phyloP scores from a whole-genome alignment of 2,888 invertebrate species.

The Emmelina monodactyla region DNA sequence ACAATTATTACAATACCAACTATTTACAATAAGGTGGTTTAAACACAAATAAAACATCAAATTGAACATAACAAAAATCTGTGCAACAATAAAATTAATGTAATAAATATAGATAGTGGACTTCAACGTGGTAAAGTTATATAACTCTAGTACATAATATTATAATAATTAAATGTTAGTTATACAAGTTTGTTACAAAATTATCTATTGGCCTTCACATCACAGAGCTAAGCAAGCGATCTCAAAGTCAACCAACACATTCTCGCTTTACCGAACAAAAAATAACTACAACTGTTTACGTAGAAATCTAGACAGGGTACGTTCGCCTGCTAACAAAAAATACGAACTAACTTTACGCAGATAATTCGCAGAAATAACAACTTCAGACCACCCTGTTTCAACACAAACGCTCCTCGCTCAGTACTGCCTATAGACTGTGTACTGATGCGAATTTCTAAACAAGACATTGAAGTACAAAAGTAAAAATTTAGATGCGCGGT shows the following conservation, averaged over 20 bases:
- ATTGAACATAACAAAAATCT: conserved; percentile 61
- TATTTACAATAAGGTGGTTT: conserved; percentile 60
- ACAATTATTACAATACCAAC: conserved; percentile 45
- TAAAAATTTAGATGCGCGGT: conserved; percentile 21
- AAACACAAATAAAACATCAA: conserved; percentile 61
- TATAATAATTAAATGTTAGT: conserved; percentile 41
- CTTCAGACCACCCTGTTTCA: too few relatives aligned
- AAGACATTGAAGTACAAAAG: conserved; percentile 6
- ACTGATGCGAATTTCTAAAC: conserved; percentile 15
- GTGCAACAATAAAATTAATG: conserved; percentile 65
- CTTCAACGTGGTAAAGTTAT: conserved; percentile 60
- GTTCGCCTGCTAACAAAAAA: not conserved
- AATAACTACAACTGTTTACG: too few relatives aligned
- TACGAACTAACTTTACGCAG: not conserved
- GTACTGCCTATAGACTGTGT: too few relatives aligned
- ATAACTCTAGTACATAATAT: conserved; percentile 44
- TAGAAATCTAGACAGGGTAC: not conserved
- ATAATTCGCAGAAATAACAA: not conserved
- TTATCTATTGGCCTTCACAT: conserved; percentile 63
- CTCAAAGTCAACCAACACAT: too few relatives aligned
- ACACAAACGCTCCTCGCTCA: not conserved
- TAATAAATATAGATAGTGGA: conserved; percentile 57
- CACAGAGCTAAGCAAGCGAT: conserved; percentile 60
- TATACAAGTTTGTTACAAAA: conserved; percentile 59
- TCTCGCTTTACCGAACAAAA: too few relatives aligned